A percentile compares a stretch with the other conserved stretches of the same genome.
These are phyloP conservation scores for Nomada ruficornis DNA, from an alignment of 2,888 invertebrate genomes.

Conservation along the genomic window DNA sequence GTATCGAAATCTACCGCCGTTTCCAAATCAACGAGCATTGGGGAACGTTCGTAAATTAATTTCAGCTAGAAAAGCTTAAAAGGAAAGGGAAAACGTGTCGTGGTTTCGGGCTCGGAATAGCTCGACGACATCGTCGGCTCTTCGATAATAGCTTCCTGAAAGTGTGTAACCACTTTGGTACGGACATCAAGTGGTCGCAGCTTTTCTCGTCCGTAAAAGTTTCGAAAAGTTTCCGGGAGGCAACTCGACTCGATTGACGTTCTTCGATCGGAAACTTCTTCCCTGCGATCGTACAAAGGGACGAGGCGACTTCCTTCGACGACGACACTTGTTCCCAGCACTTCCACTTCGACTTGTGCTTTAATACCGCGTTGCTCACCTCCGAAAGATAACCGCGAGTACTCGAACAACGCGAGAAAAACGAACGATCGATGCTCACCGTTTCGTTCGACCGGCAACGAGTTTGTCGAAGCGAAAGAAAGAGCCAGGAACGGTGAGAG, in stretches of 20 bases:
- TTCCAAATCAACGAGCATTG: not conserved
- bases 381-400: conserved; percentile 13
- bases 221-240: conserved; percentile 51
- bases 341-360: conserved; percentile 4
- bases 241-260: conserved; percentile 63
- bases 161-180: conserved; percentile 72
- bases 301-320: conserved; percentile 27
- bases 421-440: not conserved
- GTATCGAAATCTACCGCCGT: not conserved
- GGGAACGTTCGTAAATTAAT: not conserved
- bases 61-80: conserved; percentile 1
- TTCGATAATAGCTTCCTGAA: conserved; percentile 70
- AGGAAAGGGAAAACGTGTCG: conserved; percentile 42
- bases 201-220: conserved; percentile 47
- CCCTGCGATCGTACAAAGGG: conserved; percentile 47
- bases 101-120: conserved; percentile 44
- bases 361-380: conserved; percentile 28
- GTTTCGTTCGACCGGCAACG: conserved; percentile 6
- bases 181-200: conserved; percentile 64
- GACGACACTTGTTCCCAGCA: conserved; percentile 28
- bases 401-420: not conserved
- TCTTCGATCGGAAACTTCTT: conserved; percentile 64
- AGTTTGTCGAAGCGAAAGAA: not conserved
- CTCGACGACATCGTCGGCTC: conserved; percentile 33
- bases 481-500: too few relatives aligned